phyloP scores from a whole-genome alignment of 2,888 invertebrate genomes.

The Oscheius sp. region DNA sequence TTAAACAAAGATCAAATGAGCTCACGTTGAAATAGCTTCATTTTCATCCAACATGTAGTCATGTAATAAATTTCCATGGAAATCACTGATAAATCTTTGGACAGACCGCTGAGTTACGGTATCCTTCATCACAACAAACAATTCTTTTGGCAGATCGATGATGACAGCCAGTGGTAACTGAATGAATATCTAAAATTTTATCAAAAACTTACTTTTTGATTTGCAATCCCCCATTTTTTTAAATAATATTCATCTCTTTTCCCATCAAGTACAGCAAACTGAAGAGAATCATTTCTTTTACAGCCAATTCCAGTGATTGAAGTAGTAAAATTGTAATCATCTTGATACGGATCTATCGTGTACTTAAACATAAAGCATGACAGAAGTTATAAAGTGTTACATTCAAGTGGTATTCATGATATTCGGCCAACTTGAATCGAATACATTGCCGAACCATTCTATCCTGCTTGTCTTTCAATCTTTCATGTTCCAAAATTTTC shows the following conservation, averaged over 20 bases:
- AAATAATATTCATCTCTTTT: not conserved
- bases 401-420: slow-evolving; percentile 2
- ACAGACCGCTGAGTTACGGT: not conserved
- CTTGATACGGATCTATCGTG: not conserved
- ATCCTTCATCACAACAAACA: slow-evolving; percentile 19
- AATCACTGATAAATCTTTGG: slow-evolving; percentile 16
- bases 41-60: slow-evolving; percentile 20
- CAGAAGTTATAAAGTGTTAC: not conserved
- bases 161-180: not conserved
- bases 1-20: too few species aligned
- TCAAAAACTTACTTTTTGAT: not conserved
- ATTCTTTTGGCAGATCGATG: slow-evolving; percentile 7
- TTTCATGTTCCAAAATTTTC: not conserved
- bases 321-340: not conserved
- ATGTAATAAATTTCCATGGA: slow-evolving; percentile 5
- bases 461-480: not conserved
- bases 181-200: not conserved
- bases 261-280: slow-evolving; percentile 21
- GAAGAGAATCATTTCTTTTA: slow-evolving; percentile 14
- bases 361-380: not conserved
- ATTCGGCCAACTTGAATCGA: slow-evolving; percentile 14
- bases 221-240: slow-evolving; percentile 24
- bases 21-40: too few species aligned
- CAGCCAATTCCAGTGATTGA: slow-evolving; percentile 20
- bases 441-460: not conserved